Evolutionary conservation across 2,888 invertebrate species (phyloP).

Genomic region (Cryptosula pallasiana): DNA sequence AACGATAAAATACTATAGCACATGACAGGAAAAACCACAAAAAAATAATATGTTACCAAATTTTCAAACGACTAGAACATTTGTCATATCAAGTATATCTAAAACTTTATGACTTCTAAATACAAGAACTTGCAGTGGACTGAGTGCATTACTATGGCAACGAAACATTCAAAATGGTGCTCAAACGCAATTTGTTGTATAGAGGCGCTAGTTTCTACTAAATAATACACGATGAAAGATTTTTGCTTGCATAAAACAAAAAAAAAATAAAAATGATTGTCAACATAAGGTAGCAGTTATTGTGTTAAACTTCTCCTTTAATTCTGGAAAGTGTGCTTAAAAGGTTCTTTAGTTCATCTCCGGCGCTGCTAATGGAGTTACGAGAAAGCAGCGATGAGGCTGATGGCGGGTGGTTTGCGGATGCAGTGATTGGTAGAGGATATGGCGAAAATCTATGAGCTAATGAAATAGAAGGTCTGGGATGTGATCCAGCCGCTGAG

Average conservation of each 20-base stretch:
- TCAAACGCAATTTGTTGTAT: not conserved
- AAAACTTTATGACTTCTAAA: not conserved
- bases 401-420: not conserved
- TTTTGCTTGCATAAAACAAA: not conserved
- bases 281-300: not conserved
- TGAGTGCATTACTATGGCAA: not conserved
- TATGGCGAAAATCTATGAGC: constrained; percentile 10
- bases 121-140: not conserved
- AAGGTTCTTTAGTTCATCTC: constrained; percentile 1
- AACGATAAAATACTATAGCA: not conserved
- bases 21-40: not conserved
- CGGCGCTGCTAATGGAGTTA: not conserved
- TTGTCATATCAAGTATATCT: not conserved
- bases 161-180: not conserved
- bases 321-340: constrained; percentile 1
- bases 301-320: constrained; percentile 13
- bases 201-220: not conserved
- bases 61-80: not conserved
- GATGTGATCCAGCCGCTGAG: not conserved
- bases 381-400: not conserved
- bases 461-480: not conserved
- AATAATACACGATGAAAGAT: not conserved
- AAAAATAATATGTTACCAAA: not conserved
- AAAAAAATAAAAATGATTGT: not conserved
- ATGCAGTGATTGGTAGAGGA: not conserved